Evolutionary conservation across 2,888 invertebrate species (phyloP).

Genomic region (Trichopria drosophilae): DNA sequence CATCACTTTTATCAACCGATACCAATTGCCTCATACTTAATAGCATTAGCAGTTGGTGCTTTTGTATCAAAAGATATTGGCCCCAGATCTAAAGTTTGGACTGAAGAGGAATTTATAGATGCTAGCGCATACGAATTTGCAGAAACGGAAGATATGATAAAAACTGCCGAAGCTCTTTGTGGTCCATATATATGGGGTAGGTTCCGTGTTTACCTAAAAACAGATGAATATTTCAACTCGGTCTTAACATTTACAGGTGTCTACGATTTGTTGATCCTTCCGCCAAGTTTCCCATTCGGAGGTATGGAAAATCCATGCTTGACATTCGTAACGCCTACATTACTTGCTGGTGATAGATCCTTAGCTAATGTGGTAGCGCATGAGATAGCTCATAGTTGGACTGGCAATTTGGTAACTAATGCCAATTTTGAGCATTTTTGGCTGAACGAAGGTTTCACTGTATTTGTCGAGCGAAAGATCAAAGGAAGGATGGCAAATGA

Average conservation of each 20-base stretch:
- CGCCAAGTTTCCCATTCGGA: conserved; percentile 92
- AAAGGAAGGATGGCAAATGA: conserved; percentile 70
- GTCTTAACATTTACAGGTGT: too few species aligned
- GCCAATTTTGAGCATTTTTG: conserved; percentile 94
- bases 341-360: conserved; percentile 91
- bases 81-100: conserved; percentile 84
- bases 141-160: conserved; percentile 80
- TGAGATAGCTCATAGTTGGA: conserved; percentile 95
- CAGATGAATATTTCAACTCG: neutral
- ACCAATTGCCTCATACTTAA: conserved; percentile 85
- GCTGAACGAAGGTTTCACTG: conserved; percentile 95
- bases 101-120: conserved; percentile 82
- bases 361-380: conserved; percentile 89
- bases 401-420: conserved; percentile 93
- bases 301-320: conserved; percentile 98
- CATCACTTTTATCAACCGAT: conserved; percentile 73
- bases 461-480: conserved; percentile 88
- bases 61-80: conserved; percentile 76
- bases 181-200: conserved; percentile 87
- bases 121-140: conserved; percentile 86
- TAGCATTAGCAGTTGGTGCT: conserved; percentile 86
- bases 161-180: conserved; percentile 79
- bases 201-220: neutral
- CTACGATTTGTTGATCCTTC: conserved; percentile 87
- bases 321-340: conserved; percentile 91